phyloP scores from a whole-genome alignment of 2,113 vertebrate species.

The Enhydra lutris region DNA sequence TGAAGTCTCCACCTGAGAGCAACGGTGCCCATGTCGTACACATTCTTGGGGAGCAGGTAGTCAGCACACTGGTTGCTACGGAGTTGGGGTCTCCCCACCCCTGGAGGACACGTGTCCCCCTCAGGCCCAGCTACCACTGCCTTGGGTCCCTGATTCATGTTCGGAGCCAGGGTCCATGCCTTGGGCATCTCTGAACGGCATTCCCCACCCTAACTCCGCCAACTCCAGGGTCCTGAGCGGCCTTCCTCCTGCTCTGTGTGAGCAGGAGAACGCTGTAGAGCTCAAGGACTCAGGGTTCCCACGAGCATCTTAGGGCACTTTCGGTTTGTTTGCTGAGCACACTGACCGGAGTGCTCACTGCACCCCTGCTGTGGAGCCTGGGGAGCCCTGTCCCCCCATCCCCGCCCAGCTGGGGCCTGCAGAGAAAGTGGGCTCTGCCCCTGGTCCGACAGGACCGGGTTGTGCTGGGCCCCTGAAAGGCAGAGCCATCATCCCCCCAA shows the following conservation, averaged over 20 bases:
- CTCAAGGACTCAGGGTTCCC: not conserved
- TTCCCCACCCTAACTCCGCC: not conserved
- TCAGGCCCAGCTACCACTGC: too few species aligned
- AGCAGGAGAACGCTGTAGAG: not conserved
- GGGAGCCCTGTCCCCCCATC: not conserved
- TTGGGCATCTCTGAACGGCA: not conserved
- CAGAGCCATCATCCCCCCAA: not conserved
- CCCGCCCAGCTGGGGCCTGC: not conserved
- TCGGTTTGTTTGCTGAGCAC: not conserved
- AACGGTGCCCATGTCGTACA: not conserved
- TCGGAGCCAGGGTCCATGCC: not conserved
- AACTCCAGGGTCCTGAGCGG: not conserved
- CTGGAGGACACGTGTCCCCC: not conserved
- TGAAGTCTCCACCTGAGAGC: not conserved
- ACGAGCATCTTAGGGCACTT: not conserved
- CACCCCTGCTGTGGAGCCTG: not conserved
- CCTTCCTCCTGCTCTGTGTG: not conserved
- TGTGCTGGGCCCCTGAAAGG: not conserved
- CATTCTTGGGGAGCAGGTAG: not conserved
- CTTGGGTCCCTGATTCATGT: not conserved
- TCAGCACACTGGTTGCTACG: rapidly evolving
- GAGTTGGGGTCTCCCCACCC: not conserved
- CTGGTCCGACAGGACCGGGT: not conserved
- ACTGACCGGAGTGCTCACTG: not conserved
- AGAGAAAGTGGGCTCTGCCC: not conserved